Base-by-base conservation (phyloP, 37 sponge, comb jelly and placozoan species). In the Agelas oroides region DNA sequence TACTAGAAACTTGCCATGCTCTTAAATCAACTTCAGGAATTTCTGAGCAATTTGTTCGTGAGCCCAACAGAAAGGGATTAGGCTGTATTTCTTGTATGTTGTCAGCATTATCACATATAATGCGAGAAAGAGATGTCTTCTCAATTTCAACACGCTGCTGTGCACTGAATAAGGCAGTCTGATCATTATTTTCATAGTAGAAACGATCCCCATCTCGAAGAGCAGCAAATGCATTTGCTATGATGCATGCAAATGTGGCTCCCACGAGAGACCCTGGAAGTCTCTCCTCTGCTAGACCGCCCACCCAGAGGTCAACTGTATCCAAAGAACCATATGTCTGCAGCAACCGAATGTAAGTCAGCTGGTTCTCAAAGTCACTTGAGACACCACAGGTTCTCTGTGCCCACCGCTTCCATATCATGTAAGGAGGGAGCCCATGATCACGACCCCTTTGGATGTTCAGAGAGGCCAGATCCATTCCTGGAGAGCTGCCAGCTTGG, bases 141-240 rank as follows among this genome's bases (percentile, higher is more conserved):
- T 76, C 56, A 17, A 97, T 84, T 20, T 75, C 79, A 19, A 0
- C 30, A 6, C 85, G 59, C 39, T 98, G 98, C 13, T 57, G 69
- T 41, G 63, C 19, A 39, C 83, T 89, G 74, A 97, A 95, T 1
- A 90, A 85, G 1, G 23, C 53, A 20, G 73, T 46, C 3, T 3
- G 6, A 25, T 93, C 96, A 24, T 73, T 78, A 64, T 87, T 84
- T 41, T 88, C 74, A 75, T 91, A 98, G 80, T 76, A 98, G 83
- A 95, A 98, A 31, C 98, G 70, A 80, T 98, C 98, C 27, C 98
- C 98, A 75, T 93, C 89, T 37, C 98, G 81, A n/a, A 91, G 55
- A 24, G 85, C 76, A n/a, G 66, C 81, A 71, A 97, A 97, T 32
- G 90, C 82, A 32, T 83, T 73, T 21, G 81, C 90, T 66, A 97